These are phyloP conservation scores for Corvus moneduloides DNA, from an alignment of 2,113 vertebrate genomes.

Conservation along the genomic window DNA sequence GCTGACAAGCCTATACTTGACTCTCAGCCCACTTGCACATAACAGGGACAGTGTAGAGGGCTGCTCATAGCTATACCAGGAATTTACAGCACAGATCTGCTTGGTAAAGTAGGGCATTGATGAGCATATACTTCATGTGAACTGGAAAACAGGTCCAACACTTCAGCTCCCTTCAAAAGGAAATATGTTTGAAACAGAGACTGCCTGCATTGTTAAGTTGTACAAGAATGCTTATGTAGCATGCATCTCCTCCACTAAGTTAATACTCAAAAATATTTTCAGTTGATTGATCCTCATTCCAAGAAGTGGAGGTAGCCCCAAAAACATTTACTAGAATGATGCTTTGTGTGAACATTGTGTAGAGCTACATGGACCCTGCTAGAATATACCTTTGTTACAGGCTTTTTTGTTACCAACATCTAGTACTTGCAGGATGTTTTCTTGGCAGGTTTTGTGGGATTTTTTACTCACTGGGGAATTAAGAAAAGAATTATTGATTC, in stretches of 20 bases:
- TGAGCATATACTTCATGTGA: not conserved
- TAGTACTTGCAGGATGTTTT: not conserved
- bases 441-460: not conserved
- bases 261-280: slow-evolving; percentile 17
- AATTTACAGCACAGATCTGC: slow-evolving; percentile 53
- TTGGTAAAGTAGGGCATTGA: slow-evolving; percentile 9
- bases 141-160: slow-evolving; percentile 1
- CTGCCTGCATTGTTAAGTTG: not conserved
- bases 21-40: not conserved
- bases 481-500: not conserved
- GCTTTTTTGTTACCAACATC: not conserved
- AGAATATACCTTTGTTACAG: not conserved
- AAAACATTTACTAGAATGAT: not conserved
- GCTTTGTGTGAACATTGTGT: not conserved
- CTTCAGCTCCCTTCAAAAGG: slow-evolving; percentile 41
- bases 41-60: not conserved
- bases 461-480: not conserved
- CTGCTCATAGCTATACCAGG: slow-evolving; percentile 34
- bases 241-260: not conserved
- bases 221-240: not conserved
- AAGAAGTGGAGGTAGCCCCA: not conserved
- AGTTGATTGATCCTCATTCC: not conserved
- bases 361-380: not conserved
- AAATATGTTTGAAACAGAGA: slow-evolving; percentile 10
- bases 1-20: not conserved